Conservation (phyloP, 2,113 vertebrate genomes). For the Podarcis raffonei region DNA sequence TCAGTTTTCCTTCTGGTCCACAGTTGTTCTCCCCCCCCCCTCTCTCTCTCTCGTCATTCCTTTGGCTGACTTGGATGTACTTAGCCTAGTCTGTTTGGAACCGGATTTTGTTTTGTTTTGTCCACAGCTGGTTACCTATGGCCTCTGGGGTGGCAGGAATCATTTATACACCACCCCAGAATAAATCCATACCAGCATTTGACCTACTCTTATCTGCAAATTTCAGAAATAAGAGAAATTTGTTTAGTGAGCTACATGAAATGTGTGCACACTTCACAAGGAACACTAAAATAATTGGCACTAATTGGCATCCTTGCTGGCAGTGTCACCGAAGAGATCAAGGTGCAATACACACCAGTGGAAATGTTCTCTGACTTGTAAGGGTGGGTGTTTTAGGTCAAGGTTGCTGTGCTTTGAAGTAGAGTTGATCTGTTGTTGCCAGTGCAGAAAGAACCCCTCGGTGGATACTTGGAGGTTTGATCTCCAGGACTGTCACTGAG, state of each 20-base stretch:
- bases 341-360: not conserved
- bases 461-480: not conserved
- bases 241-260: not conserved
- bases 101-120: not conserved
- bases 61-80: not conserved
- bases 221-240: slow-evolving; percentile 8
- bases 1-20: not conserved
- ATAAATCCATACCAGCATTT: not conserved
- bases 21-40: not conserved
- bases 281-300: not conserved
- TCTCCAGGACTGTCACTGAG: not conserved
- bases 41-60: not conserved
- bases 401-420: not conserved
- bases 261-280: not conserved
- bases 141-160: not conserved
- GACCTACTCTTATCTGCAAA: not conserved
- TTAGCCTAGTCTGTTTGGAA: not conserved
- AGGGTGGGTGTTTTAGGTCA: slow-evolving; percentile 2
- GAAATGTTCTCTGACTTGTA: slow-evolving; percentile 1
- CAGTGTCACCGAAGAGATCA: slow-evolving; percentile 5
- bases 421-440: not conserved
- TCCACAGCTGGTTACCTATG: not conserved
- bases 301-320: not conserved
- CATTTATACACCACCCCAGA: not conserved
- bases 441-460: not conserved